Evolutionary conservation across 2,797 vertebrate genomes (phyloP).

Genomic region (Myotis myotis): DNA sequence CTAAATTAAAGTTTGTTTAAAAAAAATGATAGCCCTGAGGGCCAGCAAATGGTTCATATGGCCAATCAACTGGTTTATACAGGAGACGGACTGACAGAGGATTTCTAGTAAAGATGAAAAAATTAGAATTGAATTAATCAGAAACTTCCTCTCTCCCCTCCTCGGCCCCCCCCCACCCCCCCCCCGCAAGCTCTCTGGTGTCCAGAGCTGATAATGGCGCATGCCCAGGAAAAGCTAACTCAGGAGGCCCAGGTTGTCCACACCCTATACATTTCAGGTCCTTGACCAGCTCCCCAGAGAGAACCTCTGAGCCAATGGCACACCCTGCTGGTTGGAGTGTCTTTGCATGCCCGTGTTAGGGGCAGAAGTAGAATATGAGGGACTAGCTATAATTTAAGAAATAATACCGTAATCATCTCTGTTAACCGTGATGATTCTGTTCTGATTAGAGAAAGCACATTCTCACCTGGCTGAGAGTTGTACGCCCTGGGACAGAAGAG

Average conservation of each 20-base stretch:
- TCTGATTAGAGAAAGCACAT: no score
- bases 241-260: background rate
- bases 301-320: background rate
- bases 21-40: background rate
- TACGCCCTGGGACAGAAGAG: no score
- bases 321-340: background rate
- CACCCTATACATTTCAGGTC: background rate
- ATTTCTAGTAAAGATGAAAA: background rate
- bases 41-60: background rate
- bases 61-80: background rate
- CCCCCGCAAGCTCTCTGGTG: background rate
- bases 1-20: background rate
- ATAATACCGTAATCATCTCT: no score
- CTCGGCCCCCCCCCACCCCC: fast-evolving
- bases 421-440: no score
- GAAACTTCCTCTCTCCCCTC: background rate
- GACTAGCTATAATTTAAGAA: no score
- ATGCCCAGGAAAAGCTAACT: no score
- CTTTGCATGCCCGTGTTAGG: background rate
- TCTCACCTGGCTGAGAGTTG: no score
- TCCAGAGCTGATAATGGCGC: background rate
- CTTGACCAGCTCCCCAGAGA: background rate
- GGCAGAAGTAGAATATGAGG: no score
- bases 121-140: background rate
- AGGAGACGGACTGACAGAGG: no score